Conservation (phyloP, 2,113 vertebrate genomes). For the Oceanodroma tethys region DNA sequence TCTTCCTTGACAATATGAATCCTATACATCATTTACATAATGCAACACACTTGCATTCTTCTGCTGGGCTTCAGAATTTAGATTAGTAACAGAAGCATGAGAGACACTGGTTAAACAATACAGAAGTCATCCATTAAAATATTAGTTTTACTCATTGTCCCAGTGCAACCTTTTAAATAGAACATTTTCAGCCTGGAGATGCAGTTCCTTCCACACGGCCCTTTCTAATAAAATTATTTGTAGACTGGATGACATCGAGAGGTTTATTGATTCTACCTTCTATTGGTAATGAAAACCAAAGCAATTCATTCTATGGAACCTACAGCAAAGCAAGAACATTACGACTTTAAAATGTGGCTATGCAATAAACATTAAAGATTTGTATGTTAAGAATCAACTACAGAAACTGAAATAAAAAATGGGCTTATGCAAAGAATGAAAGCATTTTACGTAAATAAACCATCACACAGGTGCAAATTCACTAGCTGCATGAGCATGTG, state of each 20-base stretch:
- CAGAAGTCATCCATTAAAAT: slow-evolving; percentile 57
- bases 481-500: background rate
- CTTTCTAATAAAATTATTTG: slow-evolving; percentile 19
- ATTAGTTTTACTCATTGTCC: slow-evolving; percentile 58
- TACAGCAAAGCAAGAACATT: background rate
- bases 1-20: slow-evolving; percentile 17
- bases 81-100: slow-evolving; percentile 56
- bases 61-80: slow-evolving; percentile 44
- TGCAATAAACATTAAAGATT: background rate
- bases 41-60: slow-evolving; percentile 57
- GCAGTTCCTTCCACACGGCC: background rate
- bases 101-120: slow-evolving; percentile 56
- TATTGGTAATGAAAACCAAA: slow-evolving; percentile 8
- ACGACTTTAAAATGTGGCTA: background rate
- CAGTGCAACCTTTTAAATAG: slow-evolving; percentile 35
- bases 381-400: background rate
- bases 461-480: background rate
- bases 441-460: background rate
- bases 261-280: slow-evolving; percentile 16
- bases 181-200: slow-evolving; percentile 2
- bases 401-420: background rate
- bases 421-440: background rate
- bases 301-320: background rate
- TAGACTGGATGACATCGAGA: background rate
- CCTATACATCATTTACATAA: slow-evolving; percentile 42